Conservation (phyloP, 2,888 invertebrate genomes). For the Eupsilia transversa region DNA sequence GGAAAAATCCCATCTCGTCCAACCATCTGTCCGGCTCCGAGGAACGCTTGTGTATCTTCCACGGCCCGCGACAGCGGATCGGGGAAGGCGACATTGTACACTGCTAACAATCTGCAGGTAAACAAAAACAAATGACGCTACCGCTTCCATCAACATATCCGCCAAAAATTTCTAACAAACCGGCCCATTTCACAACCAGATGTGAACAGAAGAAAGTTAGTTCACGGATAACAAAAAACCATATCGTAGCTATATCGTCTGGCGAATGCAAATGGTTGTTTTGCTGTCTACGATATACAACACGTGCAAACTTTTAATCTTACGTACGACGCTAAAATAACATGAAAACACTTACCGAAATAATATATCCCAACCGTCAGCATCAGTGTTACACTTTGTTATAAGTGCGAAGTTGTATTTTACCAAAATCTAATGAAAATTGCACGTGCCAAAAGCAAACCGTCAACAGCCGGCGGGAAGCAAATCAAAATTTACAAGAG, state of each 20-base stretch:
- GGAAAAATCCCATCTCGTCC: constrained; percentile 94
- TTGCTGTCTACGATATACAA: constrained; percentile 86
- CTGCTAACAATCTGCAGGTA: constrained; percentile 87
- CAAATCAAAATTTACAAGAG: constrained; percentile 81
- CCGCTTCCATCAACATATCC: constrained; percentile 62
- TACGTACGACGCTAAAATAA: constrained; percentile 71
- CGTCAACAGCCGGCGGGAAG: constrained; percentile 89
- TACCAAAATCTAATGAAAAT: constrained; percentile 80
- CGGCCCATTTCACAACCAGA: constrained; percentile 45
- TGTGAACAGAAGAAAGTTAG: constrained; percentile 41
- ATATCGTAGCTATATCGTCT: constrained; percentile 87
- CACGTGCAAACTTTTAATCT: constrained; percentile 85
- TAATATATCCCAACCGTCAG: constrained; percentile 83
- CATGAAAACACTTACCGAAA: constrained; percentile 83
- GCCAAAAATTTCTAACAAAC: constrained; percentile 56
- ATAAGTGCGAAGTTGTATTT: constrained; percentile 75
- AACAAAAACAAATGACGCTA: constrained; percentile 89
- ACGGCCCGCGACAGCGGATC: constrained; percentile 87
- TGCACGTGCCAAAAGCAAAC: constrained; percentile 90
- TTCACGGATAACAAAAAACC: constrained; percentile 72
- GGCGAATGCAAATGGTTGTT: constrained; percentile 88
- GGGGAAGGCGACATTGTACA: constrained; percentile 86
- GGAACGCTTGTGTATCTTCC: constrained; percentile 87
- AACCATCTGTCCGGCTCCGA: constrained; percentile 94
- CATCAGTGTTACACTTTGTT: constrained; percentile 84